A percentile compares a stretch with the other conserved stretches of the same genome.
Evolutionary conservation across 2,888 invertebrate genomes (phyloP).

Genomic region (Mactromeris polynyma): DNA sequence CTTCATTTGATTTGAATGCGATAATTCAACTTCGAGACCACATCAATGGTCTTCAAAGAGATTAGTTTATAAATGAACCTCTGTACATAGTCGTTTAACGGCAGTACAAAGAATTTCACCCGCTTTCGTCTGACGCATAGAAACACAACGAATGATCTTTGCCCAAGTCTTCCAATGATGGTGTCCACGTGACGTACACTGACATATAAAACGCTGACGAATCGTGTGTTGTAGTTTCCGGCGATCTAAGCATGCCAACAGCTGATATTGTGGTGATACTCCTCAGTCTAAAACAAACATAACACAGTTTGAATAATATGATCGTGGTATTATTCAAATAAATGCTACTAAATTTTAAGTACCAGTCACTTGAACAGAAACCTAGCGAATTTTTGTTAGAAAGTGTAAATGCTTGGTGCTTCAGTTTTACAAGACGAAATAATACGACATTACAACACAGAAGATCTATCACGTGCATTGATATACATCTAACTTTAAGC

Average conservation of each 20-base stretch:
- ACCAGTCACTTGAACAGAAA: no score
- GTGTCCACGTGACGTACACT: conserved; percentile 23
- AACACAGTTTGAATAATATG: background rate
- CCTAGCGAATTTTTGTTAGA: no score
- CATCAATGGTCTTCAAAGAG: no score
- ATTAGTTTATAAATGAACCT: background rate
- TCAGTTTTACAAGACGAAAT: no score
- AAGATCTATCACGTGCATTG: no score
- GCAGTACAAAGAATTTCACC: background rate
- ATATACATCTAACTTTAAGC: no score
- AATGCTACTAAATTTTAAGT: no score
- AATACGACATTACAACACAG: no score
- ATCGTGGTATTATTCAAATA: no score
- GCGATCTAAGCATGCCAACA: background rate
- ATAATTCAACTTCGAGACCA: no score
- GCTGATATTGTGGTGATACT: conserved; percentile 20
- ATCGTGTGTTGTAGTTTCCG: background rate
- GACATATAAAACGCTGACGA: conserved; percentile 3
- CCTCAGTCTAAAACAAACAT: conserved; percentile 4
- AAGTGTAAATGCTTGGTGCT: no score
- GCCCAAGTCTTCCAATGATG: background rate
- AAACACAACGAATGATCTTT: conserved; percentile 21
- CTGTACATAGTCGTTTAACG: background rate
- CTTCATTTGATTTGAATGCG: no score
- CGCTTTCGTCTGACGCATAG: conserved; percentile 25